Conservation (phyloP, 2,113 vertebrate genomes). For the Podarcis cretensis region DNA sequence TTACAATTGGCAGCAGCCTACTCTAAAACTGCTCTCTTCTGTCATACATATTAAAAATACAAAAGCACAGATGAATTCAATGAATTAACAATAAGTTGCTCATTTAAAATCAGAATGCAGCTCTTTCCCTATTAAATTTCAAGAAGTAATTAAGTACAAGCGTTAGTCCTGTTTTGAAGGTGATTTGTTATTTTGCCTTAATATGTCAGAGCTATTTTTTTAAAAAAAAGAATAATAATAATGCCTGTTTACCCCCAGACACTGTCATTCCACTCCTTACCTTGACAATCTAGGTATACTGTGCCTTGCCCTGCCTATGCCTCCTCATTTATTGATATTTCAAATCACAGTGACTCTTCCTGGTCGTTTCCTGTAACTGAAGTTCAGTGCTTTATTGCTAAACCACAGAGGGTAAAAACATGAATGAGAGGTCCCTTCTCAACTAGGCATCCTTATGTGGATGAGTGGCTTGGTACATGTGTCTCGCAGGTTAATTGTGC, state of each 20-base stretch:
- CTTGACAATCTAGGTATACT: not conserved
- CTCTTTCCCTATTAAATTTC: conserved; percentile 47
- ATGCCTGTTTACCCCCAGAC: conserved; percentile 21
- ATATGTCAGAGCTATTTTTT: not conserved
- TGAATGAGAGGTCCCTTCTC: not conserved
- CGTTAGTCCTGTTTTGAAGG: conserved; percentile 30
- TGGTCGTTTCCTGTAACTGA: not conserved
- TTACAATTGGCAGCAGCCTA: conserved; percentile 53
- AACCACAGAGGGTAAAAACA: not conserved
- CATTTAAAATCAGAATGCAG: conserved; percentile 42
- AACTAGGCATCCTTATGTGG: not conserved
- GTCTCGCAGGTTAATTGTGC: not conserved
- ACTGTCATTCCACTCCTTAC: conserved; percentile 34
- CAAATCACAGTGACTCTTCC: not conserved
- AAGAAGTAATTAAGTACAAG: conserved; percentile 32
- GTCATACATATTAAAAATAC: conserved; percentile 63
- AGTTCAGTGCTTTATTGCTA: not conserved
- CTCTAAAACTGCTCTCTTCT: conserved; percentile 36
- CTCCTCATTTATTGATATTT: not conserved
- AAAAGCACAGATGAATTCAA: conserved; percentile 62
- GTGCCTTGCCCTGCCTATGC: not conserved
- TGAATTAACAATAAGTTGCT: conserved; percentile 67
- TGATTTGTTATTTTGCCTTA: conserved; percentile 20
- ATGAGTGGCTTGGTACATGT: not conserved
- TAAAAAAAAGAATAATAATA: not conserved